Conservation (phyloP, 2,797 vertebrate genomes). For the Carduelis carduelis region DNA sequence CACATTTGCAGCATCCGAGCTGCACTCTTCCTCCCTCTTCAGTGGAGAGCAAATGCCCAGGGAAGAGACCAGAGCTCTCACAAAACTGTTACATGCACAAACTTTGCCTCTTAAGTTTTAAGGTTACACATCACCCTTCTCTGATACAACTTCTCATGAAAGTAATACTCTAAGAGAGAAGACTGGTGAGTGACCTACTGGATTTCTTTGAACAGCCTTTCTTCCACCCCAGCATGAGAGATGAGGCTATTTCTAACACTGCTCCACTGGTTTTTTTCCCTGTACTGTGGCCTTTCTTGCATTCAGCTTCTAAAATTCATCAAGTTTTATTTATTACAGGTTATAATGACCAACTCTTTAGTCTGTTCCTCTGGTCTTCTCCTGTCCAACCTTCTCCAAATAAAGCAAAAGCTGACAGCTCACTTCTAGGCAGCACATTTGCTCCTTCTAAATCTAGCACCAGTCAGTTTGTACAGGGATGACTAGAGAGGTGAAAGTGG, state of each 20-base stretch:
- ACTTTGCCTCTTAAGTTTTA: neutral
- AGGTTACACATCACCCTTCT: neutral
- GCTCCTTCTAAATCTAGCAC: neutral
- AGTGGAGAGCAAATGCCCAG: neutral
- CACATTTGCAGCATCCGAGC: neutral
- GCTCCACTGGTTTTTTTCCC: accelerated
- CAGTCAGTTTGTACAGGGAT: neutral
- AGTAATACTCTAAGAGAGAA: neutral
- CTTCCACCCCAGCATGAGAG: neutral
- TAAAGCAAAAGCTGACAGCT: neutral
- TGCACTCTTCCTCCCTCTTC: neutral
- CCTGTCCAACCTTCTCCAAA: neutral
- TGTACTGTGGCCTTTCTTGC: neutral
- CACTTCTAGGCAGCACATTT: neutral
- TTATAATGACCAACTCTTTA: neutral
- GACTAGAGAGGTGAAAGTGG: neutral
- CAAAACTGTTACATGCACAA: neutral
- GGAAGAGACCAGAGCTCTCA: neutral
- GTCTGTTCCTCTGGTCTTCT: neutral
- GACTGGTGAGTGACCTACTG: neutral
- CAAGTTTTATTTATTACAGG: neutral
- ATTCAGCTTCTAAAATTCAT: neutral
- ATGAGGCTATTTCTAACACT: neutral
- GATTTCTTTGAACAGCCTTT: neutral
- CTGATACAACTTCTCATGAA: neutral